phyloP scores from a whole-genome alignment of 2,888 invertebrate genomes.

The Macrophya annulata region DNA sequence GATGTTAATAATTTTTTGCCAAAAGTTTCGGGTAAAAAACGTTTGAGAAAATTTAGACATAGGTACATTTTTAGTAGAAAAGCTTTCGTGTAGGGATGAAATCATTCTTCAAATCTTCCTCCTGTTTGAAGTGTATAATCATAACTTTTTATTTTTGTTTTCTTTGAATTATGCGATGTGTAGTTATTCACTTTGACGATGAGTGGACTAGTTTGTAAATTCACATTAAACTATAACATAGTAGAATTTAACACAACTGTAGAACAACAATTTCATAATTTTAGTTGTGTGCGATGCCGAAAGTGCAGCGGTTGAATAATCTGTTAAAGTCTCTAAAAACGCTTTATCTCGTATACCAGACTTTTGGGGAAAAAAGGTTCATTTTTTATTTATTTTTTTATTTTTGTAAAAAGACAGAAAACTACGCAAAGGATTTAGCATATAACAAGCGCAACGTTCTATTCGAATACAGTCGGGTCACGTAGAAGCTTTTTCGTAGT shows the following conservation, averaged over 20 bases:
- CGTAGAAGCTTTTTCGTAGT: conserved; percentile 44
- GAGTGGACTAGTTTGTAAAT: conserved; percentile 12
- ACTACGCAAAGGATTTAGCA: conserved; percentile 26
- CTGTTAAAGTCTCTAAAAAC: neutral
- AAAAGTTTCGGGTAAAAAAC: neutral
- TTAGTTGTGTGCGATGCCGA: neutral
- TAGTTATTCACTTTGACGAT: neutral
- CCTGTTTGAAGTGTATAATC: neutral
- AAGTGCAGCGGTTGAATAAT: conserved; percentile 29
- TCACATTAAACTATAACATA: neutral
- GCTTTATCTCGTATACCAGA: neutral
- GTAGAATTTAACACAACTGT: neutral
- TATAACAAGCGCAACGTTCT: conserved; percentile 20
- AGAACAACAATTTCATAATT: conserved; percentile 11
- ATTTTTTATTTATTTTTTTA: too few species aligned
- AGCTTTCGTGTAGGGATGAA: neutral
- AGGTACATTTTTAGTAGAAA: neutral
- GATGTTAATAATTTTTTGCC: neutral
- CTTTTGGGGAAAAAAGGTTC: neutral
- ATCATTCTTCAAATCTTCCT: neutral
- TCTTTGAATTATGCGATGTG: neutral
- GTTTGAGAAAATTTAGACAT: neutral
- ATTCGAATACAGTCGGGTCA: conserved; percentile 37
- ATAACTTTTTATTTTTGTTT: too few species aligned
- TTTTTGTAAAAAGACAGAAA: neutral